Percentiles rank a stretch among this genome's conserved stretches.
Conservation (phyloP, 2,888 invertebrate species). For the Fragum sueziense region DNA sequence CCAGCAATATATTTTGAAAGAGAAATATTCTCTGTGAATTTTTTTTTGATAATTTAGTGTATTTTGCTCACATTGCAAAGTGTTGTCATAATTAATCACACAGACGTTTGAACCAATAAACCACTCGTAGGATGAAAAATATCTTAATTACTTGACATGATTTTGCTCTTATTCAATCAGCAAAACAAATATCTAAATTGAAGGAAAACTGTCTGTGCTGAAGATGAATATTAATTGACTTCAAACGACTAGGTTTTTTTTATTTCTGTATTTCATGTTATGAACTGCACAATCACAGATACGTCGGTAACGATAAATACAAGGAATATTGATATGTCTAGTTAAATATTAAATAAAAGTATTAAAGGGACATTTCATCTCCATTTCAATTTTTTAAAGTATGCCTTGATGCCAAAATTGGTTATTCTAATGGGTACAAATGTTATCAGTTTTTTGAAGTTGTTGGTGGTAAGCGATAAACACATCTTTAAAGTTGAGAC, state of each 20-base stretch:
- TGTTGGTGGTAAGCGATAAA: no score
- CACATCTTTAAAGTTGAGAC: no score
- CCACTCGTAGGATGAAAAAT: not conserved
- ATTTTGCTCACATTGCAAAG: not conserved
- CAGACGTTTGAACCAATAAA: not conserved
- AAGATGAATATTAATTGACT: not conserved
- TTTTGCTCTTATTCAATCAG: conserved; percentile 11
- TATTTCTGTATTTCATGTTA: no score
- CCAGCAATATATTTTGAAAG: not conserved
- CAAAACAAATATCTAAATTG: not conserved
- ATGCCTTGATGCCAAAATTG: no score
- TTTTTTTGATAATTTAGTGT: not conserved
- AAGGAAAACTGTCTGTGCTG: not conserved
- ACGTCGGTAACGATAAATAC: no score
- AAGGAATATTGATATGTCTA: no score
- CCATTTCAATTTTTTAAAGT: no score
- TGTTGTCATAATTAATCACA: not conserved
- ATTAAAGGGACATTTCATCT: no score
- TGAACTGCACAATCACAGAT: no score
- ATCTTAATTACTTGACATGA: conserved; percentile 11
- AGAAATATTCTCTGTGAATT: not conserved
- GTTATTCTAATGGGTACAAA: no score
- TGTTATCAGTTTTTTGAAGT: no score
- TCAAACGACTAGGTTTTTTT: not conserved
- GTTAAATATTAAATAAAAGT: no score